Conservation (phyloP, 1,140 invertebrate species). For the Drosophila micromelanica region DNA sequence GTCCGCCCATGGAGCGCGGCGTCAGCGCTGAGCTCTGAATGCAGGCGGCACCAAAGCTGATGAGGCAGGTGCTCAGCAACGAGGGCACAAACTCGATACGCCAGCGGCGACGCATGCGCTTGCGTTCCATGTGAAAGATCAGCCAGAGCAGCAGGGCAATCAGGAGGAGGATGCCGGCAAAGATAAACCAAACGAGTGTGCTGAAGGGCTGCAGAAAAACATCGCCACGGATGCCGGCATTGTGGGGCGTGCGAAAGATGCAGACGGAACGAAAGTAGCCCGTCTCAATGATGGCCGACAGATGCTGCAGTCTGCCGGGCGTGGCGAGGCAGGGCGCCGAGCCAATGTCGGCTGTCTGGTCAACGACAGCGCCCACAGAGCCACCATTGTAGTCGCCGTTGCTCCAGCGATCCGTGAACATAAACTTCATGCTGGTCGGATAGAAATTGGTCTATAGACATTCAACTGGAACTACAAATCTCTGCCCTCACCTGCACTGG, state of each 20-base stretch:
- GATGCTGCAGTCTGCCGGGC: constrained; percentile 47
- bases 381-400: constrained; percentile 55
- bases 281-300: constrained; percentile 62
- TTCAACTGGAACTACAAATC: background rate
- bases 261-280: constrained; percentile 69
- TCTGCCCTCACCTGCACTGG: constrained; percentile 46
- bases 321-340: constrained; percentile 61
- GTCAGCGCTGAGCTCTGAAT: constrained; percentile 69
- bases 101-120: constrained; percentile 33
- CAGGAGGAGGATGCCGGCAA: constrained; percentile 47
- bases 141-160: constrained; percentile 62
- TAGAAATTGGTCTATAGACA: background rate
- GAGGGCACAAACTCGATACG: constrained; percentile 64
- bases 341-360: constrained; percentile 56
- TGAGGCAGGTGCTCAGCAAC: constrained; percentile 56
- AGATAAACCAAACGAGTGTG: constrained; percentile 63
- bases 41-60: constrained; percentile 75
- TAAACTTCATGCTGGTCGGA: constrained; percentile 52
- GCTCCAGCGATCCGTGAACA: constrained; percentile 70
- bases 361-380: constrained; percentile 58
- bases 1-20: constrained; percentile 66
- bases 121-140: constrained; percentile 63
- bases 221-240: constrained; percentile 61
- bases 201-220: constrained; percentile 76
- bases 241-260: constrained; percentile 77